A percentile compares a stretch with the other conserved stretches of the same genome.
phyloP scores from a whole-genome alignment of 2,888 invertebrate genomes.

The Trissoscelio sp. region DNA sequence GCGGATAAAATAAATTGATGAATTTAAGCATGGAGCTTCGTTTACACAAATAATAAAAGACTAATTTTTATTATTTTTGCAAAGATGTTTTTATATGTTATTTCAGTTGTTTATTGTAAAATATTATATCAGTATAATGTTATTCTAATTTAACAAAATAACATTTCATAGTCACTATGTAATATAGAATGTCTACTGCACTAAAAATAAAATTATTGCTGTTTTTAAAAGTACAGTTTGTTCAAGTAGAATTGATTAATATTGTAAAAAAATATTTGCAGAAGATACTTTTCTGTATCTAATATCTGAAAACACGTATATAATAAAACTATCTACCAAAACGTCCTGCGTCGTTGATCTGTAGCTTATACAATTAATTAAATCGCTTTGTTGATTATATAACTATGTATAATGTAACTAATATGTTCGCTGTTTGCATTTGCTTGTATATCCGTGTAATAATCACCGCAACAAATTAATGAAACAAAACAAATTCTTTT shows the following conservation, averaged over 20 bases:
- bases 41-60: too few relatives aligned
- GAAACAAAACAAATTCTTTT: background rate
- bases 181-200: background rate
- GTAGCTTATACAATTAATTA: slow-evolving; percentile 39
- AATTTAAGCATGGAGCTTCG: too few relatives aligned
- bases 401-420: slow-evolving; percentile 31
- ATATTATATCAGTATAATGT: background rate
- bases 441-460: slow-evolving; percentile 2
- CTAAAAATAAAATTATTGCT: slow-evolving; percentile 7
- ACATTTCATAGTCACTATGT: background rate
- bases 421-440: slow-evolving; percentile 14
- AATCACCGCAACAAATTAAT: too few relatives aligned
- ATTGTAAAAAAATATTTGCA: slow-evolving; percentile 3
- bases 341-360: slow-evolving; percentile 40
- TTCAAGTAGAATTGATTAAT: slow-evolving; percentile 1
- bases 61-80: too few relatives aligned
- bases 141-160: slow-evolving; percentile 1
- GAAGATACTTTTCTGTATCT: background rate
- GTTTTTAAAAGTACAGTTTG: slow-evolving; percentile 1
- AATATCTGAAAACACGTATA: slow-evolving; percentile 35
- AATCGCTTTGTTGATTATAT: slow-evolving; percentile 18
- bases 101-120: too few relatives aligned
- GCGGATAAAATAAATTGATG: too few relatives aligned
- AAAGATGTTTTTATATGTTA: too few relatives aligned
- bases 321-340: slow-evolving; percentile 52